These are phyloP conservation scores for Lordiphosa stackelbergi DNA, from an alignment of 1,140 invertebrate genomes.

Conservation along the genomic window DNA sequence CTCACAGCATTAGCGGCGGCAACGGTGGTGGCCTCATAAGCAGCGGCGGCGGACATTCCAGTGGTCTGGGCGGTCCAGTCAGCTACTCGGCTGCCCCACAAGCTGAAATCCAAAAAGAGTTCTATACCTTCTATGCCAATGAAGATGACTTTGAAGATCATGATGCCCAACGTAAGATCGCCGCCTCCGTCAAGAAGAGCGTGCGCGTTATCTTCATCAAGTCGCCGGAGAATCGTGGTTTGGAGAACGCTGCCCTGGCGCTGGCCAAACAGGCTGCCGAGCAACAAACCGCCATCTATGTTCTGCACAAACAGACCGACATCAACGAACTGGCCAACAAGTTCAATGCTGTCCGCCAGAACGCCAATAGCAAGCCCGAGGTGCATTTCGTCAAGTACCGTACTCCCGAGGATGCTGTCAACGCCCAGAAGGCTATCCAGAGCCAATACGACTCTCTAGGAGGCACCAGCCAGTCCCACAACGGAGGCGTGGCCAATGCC, in stretches of 20 bases:
- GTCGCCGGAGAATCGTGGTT: conserved; percentile 59
- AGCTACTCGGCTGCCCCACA: conserved; percentile 48
- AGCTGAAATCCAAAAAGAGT: conserved; percentile 46
- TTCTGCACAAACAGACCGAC: conserved; percentile 63
- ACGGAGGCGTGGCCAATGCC: conserved; percentile 68
- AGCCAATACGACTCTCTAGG: conserved; percentile 62
- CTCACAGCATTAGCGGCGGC: conserved; percentile 19
- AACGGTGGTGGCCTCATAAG: conserved; percentile 9
- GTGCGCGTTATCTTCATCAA: conserved; percentile 65
- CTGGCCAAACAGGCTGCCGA: conserved; percentile 62
- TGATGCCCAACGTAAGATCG: conserved; percentile 42
- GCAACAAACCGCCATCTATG: conserved; percentile 64
- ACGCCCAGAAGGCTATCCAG: conserved; percentile 62
- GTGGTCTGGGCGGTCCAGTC: conserved; percentile 42
- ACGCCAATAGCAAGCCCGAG: conserved; percentile 54
- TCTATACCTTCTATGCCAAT: conserved; percentile 56
- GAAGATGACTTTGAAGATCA: conserved; percentile 57
- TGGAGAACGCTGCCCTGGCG: conserved; percentile 56
- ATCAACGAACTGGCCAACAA: conserved; percentile 60
- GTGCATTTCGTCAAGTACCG: conserved; percentile 73
- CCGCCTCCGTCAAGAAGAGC: conserved; percentile 46
- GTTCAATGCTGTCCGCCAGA: conserved; percentile 56
- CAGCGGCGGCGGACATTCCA: conserved; percentile 4
- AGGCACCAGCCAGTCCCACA: conserved; percentile 53
- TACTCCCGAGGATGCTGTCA: conserved; percentile 65